A percentile compares a stretch with the other conserved stretches of the same genome.
Conservation (phyloP, 2,797 vertebrate genomes). For the Lindbergichthys nudifrons region DNA sequence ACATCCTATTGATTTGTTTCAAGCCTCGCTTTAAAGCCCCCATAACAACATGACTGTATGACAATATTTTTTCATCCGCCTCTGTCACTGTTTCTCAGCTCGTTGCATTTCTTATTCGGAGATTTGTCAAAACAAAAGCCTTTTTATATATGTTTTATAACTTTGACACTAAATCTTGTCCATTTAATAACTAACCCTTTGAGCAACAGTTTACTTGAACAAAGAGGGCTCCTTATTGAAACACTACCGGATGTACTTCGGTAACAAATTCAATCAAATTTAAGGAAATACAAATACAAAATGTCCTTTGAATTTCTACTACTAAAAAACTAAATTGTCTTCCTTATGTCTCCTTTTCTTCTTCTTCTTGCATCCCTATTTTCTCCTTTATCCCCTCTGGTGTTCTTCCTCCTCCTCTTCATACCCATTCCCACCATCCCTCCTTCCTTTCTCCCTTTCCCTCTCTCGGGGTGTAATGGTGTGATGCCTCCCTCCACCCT, state of each 20-base stretch:
- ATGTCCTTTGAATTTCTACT: constrained; percentile 66
- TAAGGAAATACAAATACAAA: background rate
- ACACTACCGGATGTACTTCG: background rate
- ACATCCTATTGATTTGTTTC: background rate
- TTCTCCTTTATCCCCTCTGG: constrained; percentile 67
- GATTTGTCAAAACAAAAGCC: background rate
- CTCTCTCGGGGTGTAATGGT: constrained; percentile 88
- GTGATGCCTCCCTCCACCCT: constrained; percentile 76
- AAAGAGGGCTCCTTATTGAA: background rate
- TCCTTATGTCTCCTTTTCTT: background rate
- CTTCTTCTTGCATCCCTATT: background rate
- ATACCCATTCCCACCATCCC: constrained; percentile 58
- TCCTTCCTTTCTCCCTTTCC: constrained; percentile 52
- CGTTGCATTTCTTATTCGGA: background rate
- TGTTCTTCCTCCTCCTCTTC: constrained; percentile 9
- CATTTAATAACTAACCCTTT: background rate
- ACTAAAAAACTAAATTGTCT: constrained; percentile 1
- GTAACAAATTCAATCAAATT: too few species aligned
- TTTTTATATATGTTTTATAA: background rate
- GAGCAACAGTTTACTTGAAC: background rate
- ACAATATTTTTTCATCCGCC: too few species aligned
- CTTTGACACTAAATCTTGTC: constrained; percentile 3
- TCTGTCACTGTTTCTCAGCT: background rate
- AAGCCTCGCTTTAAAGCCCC: background rate
- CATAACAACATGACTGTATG: background rate